These are phyloP conservation scores for Xestia xanthographa DNA, from an alignment of 2,888 invertebrate species.

Conservation along the genomic window DNA sequence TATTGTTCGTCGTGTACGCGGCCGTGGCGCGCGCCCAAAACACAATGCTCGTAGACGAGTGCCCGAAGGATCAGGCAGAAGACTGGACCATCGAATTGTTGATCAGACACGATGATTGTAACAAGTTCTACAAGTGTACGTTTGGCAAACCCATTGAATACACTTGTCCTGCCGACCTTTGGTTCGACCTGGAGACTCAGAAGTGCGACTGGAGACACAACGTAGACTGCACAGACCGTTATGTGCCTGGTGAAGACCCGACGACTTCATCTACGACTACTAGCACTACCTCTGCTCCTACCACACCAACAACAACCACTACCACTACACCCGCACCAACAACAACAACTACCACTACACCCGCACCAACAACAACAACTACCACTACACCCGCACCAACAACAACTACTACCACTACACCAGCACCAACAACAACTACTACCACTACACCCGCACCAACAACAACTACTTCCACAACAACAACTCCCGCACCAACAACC, in stretches of 20 bases:
- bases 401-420: no score
- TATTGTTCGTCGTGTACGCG: conserved; percentile 68
- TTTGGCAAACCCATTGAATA: conserved; percentile 91
- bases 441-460: no score
- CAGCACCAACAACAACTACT: no score
- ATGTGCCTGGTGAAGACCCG: conserved; percentile 67
- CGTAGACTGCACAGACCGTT: conserved; percentile 90
- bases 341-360: conserved; percentile 25
- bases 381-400: no score
- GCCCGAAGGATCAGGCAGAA: conserved; percentile 78
- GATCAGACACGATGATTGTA: conserved; percentile 90
- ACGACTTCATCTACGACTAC: conserved; percentile 18
- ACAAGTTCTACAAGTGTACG: conserved; percentile 92
- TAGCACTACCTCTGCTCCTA: conserved; percentile 21
- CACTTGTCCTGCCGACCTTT: conserved; percentile 89
- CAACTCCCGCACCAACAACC: conserved; percentile 18
- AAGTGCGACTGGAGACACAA: conserved; percentile 92
- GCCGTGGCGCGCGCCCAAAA: conserved; percentile 67
- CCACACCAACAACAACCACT: conserved; percentile 24
- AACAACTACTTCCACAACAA: no score
- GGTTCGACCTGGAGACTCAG: conserved; percentile 89
- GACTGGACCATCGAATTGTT: conserved; percentile 87
- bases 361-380: no score
- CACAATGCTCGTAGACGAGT: conserved; percentile 66
- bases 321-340: conserved; percentile 49